Conservation (phyloP, 1,140 invertebrate genomes). For the Drosophila aff. region DNA sequence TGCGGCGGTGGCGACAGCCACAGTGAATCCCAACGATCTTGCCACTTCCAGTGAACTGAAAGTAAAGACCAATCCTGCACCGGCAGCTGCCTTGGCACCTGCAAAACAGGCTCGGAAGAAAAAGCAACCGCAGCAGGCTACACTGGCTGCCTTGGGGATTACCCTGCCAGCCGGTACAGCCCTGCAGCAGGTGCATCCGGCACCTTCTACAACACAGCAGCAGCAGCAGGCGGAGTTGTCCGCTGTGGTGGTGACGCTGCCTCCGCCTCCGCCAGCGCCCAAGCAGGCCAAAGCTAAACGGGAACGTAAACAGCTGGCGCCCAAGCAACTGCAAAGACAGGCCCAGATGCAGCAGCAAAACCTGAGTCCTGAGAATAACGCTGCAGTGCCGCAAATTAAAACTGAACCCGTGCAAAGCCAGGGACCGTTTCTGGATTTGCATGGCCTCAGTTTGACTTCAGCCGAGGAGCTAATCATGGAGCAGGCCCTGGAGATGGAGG, state of each 20-base stretch:
- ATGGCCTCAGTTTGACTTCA: conserved; percentile 76
- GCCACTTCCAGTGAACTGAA: conserved; percentile 20
- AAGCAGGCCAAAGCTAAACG: conserved; percentile 74
- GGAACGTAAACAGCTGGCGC: conserved; percentile 72
- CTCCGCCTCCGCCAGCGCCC: conserved; percentile 36
- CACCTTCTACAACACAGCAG: conserved; percentile 9
- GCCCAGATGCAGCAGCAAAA: conserved; percentile 17
- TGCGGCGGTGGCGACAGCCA: conserved; percentile 40
- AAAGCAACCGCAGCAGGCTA: conserved; percentile 70
- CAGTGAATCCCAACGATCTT: conserved; percentile 19
- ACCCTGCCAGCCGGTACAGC: conserved; percentile 69
- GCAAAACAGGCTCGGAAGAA: conserved; percentile 69
- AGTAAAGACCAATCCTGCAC: conserved; percentile 15
- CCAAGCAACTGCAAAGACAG: conserved; percentile 74
- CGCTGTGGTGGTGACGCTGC: conserved; percentile 25
- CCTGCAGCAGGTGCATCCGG: conserved; percentile 62
- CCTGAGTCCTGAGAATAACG: not conserved
- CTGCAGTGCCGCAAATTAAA: conserved; percentile 61
- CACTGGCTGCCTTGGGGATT: conserved; percentile 67
- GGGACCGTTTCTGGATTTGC: conserved; percentile 68
- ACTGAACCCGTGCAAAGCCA: conserved; percentile 66
- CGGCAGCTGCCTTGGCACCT: conserved; percentile 26
- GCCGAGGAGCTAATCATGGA: conserved; percentile 84
- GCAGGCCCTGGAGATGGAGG: conserved; percentile 82
- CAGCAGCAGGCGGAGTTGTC: conserved; percentile 28